phyloP scores from a whole-genome alignment of 2,888 invertebrate genomes.

The Orchesellides sinensis region DNA sequence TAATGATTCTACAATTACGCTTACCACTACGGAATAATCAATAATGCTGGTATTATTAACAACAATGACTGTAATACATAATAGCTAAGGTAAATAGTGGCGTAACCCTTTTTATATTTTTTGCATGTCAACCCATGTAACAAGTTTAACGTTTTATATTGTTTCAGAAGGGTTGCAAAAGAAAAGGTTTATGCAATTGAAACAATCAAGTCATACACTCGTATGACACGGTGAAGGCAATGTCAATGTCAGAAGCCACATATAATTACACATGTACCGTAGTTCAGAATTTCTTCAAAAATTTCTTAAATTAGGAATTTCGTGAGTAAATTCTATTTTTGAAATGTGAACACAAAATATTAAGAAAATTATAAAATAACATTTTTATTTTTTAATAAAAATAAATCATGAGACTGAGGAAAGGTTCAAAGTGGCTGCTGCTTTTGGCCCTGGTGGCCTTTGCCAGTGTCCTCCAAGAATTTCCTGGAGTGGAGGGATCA shows the following conservation, averaged over 20 bases:
- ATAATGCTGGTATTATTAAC: background rate
- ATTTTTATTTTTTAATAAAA: background rate
- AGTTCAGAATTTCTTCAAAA: background rate
- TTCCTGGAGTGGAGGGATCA: slow-evolving; percentile 35
- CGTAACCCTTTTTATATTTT: background rate
- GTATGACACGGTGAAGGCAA: background rate
- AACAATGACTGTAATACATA: background rate
- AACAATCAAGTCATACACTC: slow-evolving; percentile 9
- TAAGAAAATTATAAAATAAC: background rate
- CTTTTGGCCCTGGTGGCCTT: slow-evolving; percentile 48
- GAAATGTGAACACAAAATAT: background rate
- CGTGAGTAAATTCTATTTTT: background rate
- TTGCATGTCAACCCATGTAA: background rate
- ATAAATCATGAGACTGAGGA: slow-evolving; percentile 49
- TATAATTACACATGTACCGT: background rate
- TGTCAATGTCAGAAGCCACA: slow-evolving; percentile 36
- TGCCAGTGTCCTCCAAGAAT: slow-evolving; percentile 53
- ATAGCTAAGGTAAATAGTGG: background rate
- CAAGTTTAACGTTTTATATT: too few species aligned
- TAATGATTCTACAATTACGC: background rate
- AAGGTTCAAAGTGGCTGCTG: slow-evolving; percentile 57
- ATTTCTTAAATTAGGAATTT: background rate
- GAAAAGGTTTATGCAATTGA: slow-evolving; percentile 34
- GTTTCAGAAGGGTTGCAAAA: background rate
- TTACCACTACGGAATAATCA: background rate